phyloP scores from a whole-genome alignment of 2,888 invertebrate genomes.

The Hirtodrosophila alboralis region DNA sequence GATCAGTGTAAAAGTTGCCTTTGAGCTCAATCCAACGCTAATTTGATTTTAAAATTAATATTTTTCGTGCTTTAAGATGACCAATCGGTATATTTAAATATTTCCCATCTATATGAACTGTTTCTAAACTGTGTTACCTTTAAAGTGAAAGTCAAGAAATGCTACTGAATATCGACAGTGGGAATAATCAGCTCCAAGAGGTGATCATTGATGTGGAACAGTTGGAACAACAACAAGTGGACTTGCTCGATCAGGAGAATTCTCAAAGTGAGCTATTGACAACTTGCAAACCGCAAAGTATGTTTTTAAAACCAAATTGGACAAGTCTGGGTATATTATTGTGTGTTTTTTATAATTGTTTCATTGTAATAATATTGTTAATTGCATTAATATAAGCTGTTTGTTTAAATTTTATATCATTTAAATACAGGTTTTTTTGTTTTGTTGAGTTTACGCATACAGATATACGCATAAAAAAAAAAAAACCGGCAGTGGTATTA shows the following conservation, averaged over 20 bases:
- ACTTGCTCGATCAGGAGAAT: neutral
- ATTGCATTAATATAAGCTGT: conserved; percentile 6
- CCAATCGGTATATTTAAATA: conserved; percentile 24
- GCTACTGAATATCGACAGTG: conserved; percentile 18
- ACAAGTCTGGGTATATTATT: conserved; percentile 23
- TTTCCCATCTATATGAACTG: neutral
- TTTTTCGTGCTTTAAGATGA: conserved; percentile 1
- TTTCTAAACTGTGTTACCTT: neutral
- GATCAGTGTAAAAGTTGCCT: conserved; percentile 42
- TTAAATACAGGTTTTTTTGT: too few species aligned
- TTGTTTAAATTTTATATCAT: too few species aligned
- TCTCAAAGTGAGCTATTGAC: neutral
- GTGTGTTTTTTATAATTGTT: conserved; percentile 47
- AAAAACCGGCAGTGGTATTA: too few species aligned
- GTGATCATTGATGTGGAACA: conserved; percentile 8
- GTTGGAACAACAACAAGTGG: neutral
- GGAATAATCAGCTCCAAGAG: neutral
- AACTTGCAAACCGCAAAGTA: neutral
- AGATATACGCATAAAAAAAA: too few species aligned
- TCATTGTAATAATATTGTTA: conserved; percentile 37
- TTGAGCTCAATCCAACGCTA: conserved; percentile 26
- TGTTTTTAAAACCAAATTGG: conserved; percentile 1
- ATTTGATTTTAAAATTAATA: neutral
- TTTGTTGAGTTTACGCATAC: too few species aligned
- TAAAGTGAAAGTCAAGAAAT: conserved; percentile 37